phyloP scores from a whole-genome alignment of 1,140 invertebrate genomes.

The Drosophila murphyi region DNA sequence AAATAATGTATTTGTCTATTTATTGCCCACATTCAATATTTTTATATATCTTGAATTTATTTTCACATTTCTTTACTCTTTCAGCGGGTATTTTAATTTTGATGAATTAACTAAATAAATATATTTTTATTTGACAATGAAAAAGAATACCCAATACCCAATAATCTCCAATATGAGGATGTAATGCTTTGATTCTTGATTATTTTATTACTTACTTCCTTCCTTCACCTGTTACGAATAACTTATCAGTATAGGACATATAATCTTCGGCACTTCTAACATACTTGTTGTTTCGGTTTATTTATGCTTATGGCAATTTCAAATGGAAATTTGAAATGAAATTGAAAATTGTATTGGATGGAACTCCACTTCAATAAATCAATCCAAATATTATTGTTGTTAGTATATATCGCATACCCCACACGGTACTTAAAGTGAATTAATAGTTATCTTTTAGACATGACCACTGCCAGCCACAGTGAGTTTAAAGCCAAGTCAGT shows the following conservation, averaged over 20 bases:
- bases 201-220: no score
- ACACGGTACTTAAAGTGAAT: no score
- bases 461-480: neutral
- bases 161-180: no score
- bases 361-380: neutral
- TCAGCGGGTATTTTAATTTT: neutral
- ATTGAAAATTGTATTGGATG: neutral
- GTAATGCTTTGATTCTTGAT: no score
- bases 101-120: no score
- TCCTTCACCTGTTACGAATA: no score
- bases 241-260: no score
- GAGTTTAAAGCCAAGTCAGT: slow-evolving; percentile 1
- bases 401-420: neutral
- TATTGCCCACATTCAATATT: slow-evolving; percentile 11
- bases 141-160: no score
- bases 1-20: slow-evolving; percentile 23
- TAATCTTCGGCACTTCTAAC: no score
- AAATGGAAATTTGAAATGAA: neutral
- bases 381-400: neutral
- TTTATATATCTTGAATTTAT: neutral
- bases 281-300: neutral
- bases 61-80: slow-evolving; percentile 1
- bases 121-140: no score
- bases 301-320: neutral
- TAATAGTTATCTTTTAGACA: neutral